Base-by-base conservation (phyloP, 2,113 vertebrate species). In the Tricholaema leucomelas region DNA sequence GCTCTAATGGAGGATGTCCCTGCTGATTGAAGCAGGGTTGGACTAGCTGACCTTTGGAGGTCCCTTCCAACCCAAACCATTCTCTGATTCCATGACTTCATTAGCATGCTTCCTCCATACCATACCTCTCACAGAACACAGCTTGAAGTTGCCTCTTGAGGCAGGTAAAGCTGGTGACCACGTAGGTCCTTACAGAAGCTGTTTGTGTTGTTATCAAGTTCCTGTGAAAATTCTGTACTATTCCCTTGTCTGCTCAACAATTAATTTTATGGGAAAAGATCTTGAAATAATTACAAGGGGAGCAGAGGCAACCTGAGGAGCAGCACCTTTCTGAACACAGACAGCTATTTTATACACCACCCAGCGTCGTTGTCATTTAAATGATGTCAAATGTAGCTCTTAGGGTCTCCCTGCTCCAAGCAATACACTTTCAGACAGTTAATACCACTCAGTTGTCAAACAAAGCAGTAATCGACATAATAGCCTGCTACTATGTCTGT, bases 401-500 rank as follows among this genome's bases (percentile, higher is more conserved):
- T 77, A 80, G 88, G 79, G 91, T 31, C 85, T 81, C 85, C 87
- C 58, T 65, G 82, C 69, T 96, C 61, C 73, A 69, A 90, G 93
- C 87, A 95, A 91, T 91, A 91, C 95, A 84, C 90, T 91, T 88
- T 54, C 82, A 91, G 90, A 86, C 76, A 95, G 85, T 90, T 91
- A 88, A 87, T 88, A 85, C 50, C 63, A 61, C 61, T 75, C 92
- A 88, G 61, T 83, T 94, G 88, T 94, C 95, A 96, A 93, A 95
- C 77, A 88, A 89, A 90, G 77, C 58, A 88, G 80, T 69, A 85
- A 92, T 93, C 92, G 93, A 85, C 85, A 88, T 90, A 90, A 91
- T 77, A 91, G 69, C 4, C 1, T 61, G 23, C 75, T 60, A 38
- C 69, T 36, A 33, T 13, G 65, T 38, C 87, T 92, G 72, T 64